phyloP scores from a whole-genome alignment of 35 echinoderm and acorn worm genomes.

The Amphiura filiformis region DNA sequence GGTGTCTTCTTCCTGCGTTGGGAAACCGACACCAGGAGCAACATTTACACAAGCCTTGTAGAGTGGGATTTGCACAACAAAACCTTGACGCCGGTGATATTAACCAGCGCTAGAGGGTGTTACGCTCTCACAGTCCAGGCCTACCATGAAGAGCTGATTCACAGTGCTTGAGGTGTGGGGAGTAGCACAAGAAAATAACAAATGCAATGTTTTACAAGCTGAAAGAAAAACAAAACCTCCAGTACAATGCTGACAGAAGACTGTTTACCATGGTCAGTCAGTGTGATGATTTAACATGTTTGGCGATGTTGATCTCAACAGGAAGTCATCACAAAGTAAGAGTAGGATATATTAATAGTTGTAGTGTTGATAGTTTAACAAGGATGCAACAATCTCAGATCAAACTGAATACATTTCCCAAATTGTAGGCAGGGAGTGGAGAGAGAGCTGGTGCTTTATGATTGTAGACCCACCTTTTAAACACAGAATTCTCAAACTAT shows the following conservation, averaged over 20 bases:
- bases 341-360: neutral
- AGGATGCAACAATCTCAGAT: too few relatives aligned
- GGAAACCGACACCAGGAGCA: neutral
- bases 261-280: neutral
- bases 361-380: too few relatives aligned
- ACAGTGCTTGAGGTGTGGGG: neutral
- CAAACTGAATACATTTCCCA: too few relatives aligned
- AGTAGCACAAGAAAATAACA: neutral
- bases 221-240: neutral
- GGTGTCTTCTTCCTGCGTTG: neutral
- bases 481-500: too few relatives aligned
- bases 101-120: neutral
- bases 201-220: neutral
- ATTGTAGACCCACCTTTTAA: too few relatives aligned
- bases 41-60: neutral
- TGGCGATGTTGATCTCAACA: too few relatives aligned
- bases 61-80: neutral
- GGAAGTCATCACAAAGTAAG: neutral
- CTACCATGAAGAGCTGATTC: neutral
- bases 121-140: neutral
- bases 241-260: too few relatives aligned
- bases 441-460: too few relatives aligned
- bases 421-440: too few relatives aligned
- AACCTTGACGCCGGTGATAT: neutral
- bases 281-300: neutral